Evolutionary conservation across 2,888 invertebrate genomes (phyloP).

Genomic region (Athalia circularis): DNA sequence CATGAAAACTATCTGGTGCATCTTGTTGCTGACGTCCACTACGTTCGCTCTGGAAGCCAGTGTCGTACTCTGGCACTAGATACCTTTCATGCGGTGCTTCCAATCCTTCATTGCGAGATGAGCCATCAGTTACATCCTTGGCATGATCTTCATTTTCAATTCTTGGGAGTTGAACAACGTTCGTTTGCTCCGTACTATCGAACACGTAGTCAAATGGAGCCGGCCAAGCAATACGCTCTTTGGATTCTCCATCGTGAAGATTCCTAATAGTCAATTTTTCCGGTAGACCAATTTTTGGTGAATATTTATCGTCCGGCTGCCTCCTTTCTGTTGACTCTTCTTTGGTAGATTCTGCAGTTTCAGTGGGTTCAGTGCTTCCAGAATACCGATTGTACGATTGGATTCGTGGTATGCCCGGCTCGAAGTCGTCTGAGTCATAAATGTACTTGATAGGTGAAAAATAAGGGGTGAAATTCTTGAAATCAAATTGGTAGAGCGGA

Average conservation of each 20-base stretch:
- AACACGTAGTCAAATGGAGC: constrained; percentile 65
- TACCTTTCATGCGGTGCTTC: background rate
- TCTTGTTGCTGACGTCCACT: constrained; percentile 7
- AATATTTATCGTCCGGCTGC: constrained; percentile 41
- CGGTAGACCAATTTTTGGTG: constrained; percentile 51
- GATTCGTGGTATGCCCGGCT: background rate
- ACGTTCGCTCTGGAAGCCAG: background rate
- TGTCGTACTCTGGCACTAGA: constrained; percentile 17
- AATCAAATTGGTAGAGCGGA: constrained; percentile 52
- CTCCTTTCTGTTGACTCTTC: constrained; percentile 41
- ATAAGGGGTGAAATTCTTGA: constrained; percentile 58
- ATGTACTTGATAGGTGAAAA: constrained; percentile 62
- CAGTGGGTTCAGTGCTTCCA: constrained; percentile 10
- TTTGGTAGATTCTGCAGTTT: constrained; percentile 22
- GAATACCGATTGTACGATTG: constrained; percentile 28
- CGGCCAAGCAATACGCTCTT: constrained; percentile 63
- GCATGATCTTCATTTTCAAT: constrained; percentile 11
- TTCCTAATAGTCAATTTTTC: constrained; percentile 52
- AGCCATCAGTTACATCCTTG: background rate
- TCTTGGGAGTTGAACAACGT: constrained; percentile 46
- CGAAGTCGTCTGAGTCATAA: constrained; percentile 55
- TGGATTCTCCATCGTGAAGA: constrained; percentile 61
- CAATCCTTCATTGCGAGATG: constrained; percentile 11
- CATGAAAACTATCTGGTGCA: constrained; percentile 6
- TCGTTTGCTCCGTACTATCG: constrained; percentile 60